Percentiles rank a stretch among this genome's conserved stretches.
Evolutionary conservation across 1,140 invertebrate genomes (phyloP).

Genomic region (Meloidogyne floridensis): DNA sequence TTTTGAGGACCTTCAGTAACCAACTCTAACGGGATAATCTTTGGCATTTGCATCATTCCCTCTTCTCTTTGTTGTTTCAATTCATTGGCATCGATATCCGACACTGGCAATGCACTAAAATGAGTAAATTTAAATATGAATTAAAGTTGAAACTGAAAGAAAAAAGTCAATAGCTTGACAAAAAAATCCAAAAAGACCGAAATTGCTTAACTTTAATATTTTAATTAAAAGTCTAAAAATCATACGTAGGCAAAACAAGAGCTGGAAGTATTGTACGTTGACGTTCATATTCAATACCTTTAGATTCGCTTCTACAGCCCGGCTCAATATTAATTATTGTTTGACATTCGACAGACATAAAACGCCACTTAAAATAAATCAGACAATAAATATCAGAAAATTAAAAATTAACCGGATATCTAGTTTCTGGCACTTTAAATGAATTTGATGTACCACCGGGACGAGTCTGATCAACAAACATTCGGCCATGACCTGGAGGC

Average conservation of each 20-base stretch:
- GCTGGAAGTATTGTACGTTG: conserved; percentile 5
- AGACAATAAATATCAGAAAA: neutral
- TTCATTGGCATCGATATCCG: conserved; percentile 21
- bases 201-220: neutral
- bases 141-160: neutral
- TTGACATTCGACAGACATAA: neutral
- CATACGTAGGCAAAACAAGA: conserved; percentile 10
- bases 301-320: conserved; percentile 12
- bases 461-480: neutral
- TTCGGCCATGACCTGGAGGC: conserved; percentile 19
- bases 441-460: neutral
- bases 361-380: conserved; percentile 14
- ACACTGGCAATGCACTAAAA: conserved; percentile 18
- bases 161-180: neutral
- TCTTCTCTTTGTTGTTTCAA: conserved; percentile 17
- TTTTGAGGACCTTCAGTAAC: neutral
- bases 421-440: neutral
- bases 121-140: neutral
- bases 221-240: neutral
- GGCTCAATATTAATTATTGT: conserved; percentile 15
- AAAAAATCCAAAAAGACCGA: neutral
- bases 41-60: conserved; percentile 5
- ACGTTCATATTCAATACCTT: conserved; percentile 6
- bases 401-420: neutral
- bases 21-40: conserved; percentile 18